phyloP scores from a whole-genome alignment of 2,113 vertebrate species.

The Scolopax mira region DNA sequence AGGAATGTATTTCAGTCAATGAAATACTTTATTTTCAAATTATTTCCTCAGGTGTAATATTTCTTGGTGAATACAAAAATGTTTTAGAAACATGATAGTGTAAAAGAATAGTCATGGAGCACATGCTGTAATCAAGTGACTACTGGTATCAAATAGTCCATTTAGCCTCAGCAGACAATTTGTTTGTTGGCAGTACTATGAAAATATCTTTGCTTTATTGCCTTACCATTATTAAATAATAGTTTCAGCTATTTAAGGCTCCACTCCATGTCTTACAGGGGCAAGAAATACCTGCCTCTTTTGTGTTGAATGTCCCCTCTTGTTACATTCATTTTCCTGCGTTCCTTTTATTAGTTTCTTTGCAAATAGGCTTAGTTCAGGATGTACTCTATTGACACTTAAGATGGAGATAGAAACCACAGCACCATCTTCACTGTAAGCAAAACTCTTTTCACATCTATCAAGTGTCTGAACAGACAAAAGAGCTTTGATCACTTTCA shows the following conservation, averaged over 20 bases:
- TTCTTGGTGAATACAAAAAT: not conserved
- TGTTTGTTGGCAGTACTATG: not conserved
- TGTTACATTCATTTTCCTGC: not conserved
- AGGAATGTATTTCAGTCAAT: not conserved
- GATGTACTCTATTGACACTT: not conserved
- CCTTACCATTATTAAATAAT: not conserved
- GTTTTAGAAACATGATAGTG: not conserved
- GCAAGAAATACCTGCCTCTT: not conserved
- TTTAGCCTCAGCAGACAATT: not conserved
- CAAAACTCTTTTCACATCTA: constrained; percentile 43
- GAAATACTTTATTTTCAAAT: not conserved
- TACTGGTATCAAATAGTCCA: not conserved
- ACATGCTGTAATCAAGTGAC: not conserved
- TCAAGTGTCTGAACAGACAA: constrained; percentile 47
- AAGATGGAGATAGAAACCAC: constrained; percentile 46
- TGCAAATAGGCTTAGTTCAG: not conserved
- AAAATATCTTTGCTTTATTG: not conserved
- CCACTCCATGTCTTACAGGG: not conserved
- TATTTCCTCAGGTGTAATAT: not conserved
- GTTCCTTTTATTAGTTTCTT: not conserved
- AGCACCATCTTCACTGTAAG: constrained; percentile 23
- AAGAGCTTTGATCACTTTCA: constrained; percentile 67
- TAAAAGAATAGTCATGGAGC: not conserved
- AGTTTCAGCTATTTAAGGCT: not conserved
- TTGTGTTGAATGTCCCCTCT: not conserved